Base-by-base conservation (phyloP, 2,888 invertebrate species). In the Aproaerema taeniolella region DNA sequence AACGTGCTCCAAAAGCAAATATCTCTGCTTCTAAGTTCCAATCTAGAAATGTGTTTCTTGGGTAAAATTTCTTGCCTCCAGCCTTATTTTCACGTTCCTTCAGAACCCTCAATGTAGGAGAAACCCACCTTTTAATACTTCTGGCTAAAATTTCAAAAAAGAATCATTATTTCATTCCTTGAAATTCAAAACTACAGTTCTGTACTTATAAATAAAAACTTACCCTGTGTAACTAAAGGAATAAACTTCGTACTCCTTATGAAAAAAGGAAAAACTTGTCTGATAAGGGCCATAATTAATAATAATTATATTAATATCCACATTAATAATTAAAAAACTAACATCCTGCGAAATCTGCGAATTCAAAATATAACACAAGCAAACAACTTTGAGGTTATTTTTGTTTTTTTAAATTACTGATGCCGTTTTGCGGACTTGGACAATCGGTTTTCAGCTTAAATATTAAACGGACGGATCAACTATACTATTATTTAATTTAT, bases 21-120 rank as follows among this genome's bases (percentile, higher is more conserved):
- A 98, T 48, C 80, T 98, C 97, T 0, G 95, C 90, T 54, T 93
- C 91, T 54, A 94, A 91, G 66, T 96, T 97, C 97, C 97, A 96
- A 60, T 93, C 94, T n/a, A 92, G 53, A 61, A 88, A 94, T 6
- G 88, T 86, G 15, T 90, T 92, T 46, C 95, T 53, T 49, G 87
- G 56, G 50, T 71, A 52, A 37, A 43, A 56, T 55, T 63, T 80
- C 57, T 91, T 89, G 5, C 89, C 88, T 0, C 90, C 92, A 14
- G 88, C 58, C 64, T 85, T 89, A 2, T 89, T 63, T 58, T 89
- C 89, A 3, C 92, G 88, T 6, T 58, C 76, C 38, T 90, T 88
- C 8, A 95, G 62, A 58, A 88, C 90, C 57, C 71, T 86, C 48
- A 93, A 70, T 4, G 91, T 92, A 16, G 95, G 94, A 2, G 90